A percentile compares a stretch with the other conserved stretches of the same genome.
Conservation (phyloP, 64 coral and sea anemone species). For the Hydrozoanthus tunicans region DNA sequence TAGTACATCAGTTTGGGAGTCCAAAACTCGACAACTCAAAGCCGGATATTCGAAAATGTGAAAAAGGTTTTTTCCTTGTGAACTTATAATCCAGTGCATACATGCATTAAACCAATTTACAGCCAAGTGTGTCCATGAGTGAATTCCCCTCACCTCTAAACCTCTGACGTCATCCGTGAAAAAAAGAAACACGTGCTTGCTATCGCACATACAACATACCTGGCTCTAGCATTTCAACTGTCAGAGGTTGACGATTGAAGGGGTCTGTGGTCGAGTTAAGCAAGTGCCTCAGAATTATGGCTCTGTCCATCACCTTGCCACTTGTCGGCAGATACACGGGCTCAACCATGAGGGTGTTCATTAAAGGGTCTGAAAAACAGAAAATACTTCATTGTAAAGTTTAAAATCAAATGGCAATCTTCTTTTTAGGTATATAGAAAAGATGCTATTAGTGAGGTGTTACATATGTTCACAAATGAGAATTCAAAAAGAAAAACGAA, state of each 20-base stretch:
- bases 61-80: no score
- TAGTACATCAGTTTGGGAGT: no score
- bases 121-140: no score
- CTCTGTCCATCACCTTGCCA: slow-evolving; percentile 95
- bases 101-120: no score
- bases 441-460: background rate
- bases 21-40: no score
- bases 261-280: slow-evolving; percentile 94
- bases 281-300: slow-evolving; percentile 89
- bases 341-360: slow-evolving; percentile 95
- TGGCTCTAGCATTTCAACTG: slow-evolving; percentile 87
- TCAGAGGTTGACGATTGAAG: slow-evolving; percentile 82
- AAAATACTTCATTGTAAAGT: no score
- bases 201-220: slow-evolving; percentile 42
- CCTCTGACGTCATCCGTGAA: background rate
- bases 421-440: background rate
- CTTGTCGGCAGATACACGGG: slow-evolving; percentile 96
- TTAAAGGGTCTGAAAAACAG: slow-evolving; percentile 77
- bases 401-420: background rate
- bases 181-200: background rate
- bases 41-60: no score
- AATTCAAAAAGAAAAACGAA: no score
- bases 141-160: no score
- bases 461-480: no score
- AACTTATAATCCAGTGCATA: no score